These are phyloP conservation scores for Anas flavirostris DNA, from an alignment of 2,797 vertebrate genomes.

Conservation along the genomic window DNA sequence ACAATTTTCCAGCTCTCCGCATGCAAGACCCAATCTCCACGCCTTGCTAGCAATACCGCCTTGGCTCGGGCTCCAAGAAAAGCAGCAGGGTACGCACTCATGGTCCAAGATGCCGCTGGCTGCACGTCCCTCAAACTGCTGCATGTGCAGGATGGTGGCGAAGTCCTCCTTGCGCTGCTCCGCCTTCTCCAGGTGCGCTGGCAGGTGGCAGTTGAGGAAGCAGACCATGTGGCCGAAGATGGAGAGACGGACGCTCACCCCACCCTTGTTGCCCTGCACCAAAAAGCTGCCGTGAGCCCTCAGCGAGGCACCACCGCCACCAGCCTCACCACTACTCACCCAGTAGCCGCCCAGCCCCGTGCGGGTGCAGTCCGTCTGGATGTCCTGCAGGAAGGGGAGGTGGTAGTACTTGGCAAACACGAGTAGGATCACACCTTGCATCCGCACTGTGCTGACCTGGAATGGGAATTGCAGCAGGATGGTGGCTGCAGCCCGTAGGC, in stretches of 20 bases:
- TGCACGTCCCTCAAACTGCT: conserved; percentile 91
- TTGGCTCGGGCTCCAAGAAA: not conserved
- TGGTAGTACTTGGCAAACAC: conserved; percentile 96
- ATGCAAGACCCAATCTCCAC: not conserved
- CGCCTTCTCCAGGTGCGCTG: conserved; percentile 96
- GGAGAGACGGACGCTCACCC: conserved; percentile 90
- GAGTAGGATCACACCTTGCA: conserved; percentile 94
- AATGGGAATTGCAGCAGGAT: not conserved
- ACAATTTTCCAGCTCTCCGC: not conserved
- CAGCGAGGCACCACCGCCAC: not conserved
- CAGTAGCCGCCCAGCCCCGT: conserved; percentile 97
- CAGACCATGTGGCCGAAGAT: conserved; percentile 94
- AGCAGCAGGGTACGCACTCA: conserved; percentile 82
- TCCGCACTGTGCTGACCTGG: conserved; percentile 93
- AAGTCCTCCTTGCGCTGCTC: conserved; percentile 98
- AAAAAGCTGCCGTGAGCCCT: not conserved
- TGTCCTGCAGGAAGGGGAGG: conserved; percentile 91
- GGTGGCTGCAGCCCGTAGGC: fast-evolving
- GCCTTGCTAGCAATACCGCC: conserved; percentile 42
- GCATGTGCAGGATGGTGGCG: conserved; percentile 95
- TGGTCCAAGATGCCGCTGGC: conserved; percentile 93
- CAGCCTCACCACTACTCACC: conserved; percentile 79
- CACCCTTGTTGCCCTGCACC: conserved; percentile 95
- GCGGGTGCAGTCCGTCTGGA: conserved; percentile 95
- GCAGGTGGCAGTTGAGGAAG: conserved; percentile 98